A percentile compares a stretch with the other conserved stretches of the same genome.
These are phyloP conservation scores for Tachypleus tridentatus DNA, from an alignment of 1,140 invertebrate genomes.

Conservation along the genomic window DNA sequence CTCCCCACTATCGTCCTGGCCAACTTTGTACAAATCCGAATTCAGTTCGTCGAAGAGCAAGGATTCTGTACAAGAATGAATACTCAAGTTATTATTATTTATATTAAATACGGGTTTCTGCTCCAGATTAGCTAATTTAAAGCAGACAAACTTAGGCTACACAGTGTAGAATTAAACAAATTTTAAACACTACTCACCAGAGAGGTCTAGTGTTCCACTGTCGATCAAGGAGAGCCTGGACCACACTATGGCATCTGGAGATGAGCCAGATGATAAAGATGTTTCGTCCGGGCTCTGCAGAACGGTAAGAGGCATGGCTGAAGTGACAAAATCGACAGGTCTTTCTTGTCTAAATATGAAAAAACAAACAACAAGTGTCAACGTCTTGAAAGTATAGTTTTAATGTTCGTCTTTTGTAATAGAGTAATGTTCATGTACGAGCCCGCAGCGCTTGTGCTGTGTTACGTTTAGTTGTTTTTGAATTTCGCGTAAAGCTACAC, in stretches of 20 bases:
- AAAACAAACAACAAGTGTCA: no score
- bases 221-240: conserved; percentile 17
- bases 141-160: neutral
- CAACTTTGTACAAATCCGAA: conserved; percentile 36
- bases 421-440: no score
- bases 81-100: no score
- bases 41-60: conserved; percentile 30
- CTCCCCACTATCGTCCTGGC: conserved; percentile 38
- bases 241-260: conserved; percentile 15
- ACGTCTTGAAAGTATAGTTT: no score
- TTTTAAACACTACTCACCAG: neutral
- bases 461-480: no score
- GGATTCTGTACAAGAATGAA: conserved; percentile 5
- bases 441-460: no score
- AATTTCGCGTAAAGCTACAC: no score
- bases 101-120: no score
- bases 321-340: conserved; percentile 19
- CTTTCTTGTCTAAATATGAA: conserved; percentile 8
- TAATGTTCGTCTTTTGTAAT: no score
- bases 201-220: neutral
- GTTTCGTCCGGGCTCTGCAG: conserved; percentile 29
- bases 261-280: conserved; percentile 16
- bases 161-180: neutral
- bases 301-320: conserved; percentile 3
- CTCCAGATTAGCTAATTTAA: neutral